Percentiles rank a stretch among this genome's conserved stretches.
These are phyloP conservation scores for Ptychadena robeensis DNA, from an alignment of 2,797 vertebrate genomes.

Conservation along the genomic window DNA sequence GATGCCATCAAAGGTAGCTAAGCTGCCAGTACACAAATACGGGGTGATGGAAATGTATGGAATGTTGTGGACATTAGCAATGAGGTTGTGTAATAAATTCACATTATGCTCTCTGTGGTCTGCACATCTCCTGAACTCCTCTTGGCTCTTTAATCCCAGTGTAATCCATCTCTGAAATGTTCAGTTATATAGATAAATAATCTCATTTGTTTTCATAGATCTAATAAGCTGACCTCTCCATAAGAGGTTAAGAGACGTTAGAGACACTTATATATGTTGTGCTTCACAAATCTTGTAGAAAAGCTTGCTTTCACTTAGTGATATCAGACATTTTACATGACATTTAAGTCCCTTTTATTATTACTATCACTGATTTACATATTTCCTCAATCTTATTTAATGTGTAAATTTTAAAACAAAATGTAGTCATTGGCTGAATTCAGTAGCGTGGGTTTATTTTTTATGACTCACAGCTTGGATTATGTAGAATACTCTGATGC, in stretches of 20 bases:
- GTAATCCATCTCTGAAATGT: constrained; percentile 75
- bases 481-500: too few relatives aligned
- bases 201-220: constrained; percentile 72
- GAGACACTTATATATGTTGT: constrained; percentile 61
- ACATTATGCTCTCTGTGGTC: constrained; percentile 25
- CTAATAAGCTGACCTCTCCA: constrained; percentile 66
- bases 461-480: neutral
- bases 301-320: constrained; percentile 60
- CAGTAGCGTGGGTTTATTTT: neutral
- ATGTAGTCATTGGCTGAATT: neutral
- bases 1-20: neutral
- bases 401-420: neutral
- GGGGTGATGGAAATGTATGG: neutral
- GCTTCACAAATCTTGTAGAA: neutral
- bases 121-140: constrained; percentile 6
- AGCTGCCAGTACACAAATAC: neutral
- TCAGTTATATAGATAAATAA: constrained; percentile 77
- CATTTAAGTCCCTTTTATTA: neutral
- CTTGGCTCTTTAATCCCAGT: constrained; percentile 73
- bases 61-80: neutral
- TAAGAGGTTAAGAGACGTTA: constrained; percentile 61
- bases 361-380: neutral
- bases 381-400: neutral
- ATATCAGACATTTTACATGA: constrained; percentile 4
- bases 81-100: neutral